These are phyloP conservation scores for Lepilemur septentrionalis DNA, from an alignment of 2,797 vertebrate species.

Conservation along the genomic window DNA sequence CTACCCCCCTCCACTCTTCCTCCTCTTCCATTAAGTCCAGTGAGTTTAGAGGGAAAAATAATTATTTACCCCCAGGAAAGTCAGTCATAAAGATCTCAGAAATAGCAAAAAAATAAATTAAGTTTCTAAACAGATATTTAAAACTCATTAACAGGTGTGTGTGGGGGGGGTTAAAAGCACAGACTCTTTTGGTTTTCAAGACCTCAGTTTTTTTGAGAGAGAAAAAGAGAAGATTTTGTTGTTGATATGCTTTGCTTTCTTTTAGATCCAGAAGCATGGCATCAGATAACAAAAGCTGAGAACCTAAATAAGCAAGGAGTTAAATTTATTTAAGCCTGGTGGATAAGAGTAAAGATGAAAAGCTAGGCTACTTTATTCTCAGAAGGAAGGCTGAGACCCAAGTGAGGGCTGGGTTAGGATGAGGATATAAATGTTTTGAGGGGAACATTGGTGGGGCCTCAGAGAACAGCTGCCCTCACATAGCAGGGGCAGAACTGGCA, in stretches of 20 bases:
- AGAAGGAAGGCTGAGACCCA: neutral
- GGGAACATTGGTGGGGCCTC: neutral
- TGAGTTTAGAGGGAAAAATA: neutral
- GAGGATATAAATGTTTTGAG: neutral
- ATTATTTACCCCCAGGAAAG: conserved; percentile 23
- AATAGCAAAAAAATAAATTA: conserved; percentile 2
- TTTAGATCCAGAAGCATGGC: neutral
- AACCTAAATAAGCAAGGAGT: neutral
- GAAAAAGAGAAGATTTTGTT: neutral
- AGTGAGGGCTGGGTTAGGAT: neutral
- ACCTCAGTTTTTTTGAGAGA: neutral
- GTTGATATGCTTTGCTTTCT: neutral
- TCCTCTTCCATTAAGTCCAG: neutral
- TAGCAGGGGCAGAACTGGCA: neutral
- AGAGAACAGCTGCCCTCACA: neutral
- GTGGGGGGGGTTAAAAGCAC: neutral
- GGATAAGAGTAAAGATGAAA: conserved; percentile 10
- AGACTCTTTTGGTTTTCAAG: neutral
- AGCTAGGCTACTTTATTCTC: neutral
- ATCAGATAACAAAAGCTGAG: neutral
- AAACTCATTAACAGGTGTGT: neutral
- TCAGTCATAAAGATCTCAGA: neutral
- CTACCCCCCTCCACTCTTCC: neutral
- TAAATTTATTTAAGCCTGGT: neutral
- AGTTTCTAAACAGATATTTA: neutral